Conservation (phyloP, 2,113 vertebrate genomes). For the Lamprotornis superbus region DNA sequence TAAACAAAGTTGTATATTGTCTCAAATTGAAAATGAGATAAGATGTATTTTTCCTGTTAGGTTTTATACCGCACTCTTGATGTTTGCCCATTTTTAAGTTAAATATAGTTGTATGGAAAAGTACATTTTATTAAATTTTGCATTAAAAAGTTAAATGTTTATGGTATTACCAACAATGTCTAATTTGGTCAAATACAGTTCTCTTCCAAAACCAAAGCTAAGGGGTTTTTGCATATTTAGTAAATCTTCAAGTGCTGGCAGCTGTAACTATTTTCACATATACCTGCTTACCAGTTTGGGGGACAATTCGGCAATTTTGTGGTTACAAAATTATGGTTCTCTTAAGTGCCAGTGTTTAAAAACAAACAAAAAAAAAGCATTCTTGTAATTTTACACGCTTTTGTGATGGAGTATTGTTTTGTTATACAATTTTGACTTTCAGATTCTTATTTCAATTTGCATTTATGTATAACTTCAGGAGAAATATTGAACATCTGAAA, state of each 20-base stretch:
- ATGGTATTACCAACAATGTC: slow-evolving; percentile 66
- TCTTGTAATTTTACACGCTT: slow-evolving; percentile 82
- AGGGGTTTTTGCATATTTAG: slow-evolving; percentile 64
- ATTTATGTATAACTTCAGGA: slow-evolving; percentile 82
- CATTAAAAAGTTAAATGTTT: slow-evolving; percentile 68
- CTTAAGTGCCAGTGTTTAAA: slow-evolving; percentile 81
- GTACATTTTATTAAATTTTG: slow-evolving; percentile 69
- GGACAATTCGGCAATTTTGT: slow-evolving; percentile 77
- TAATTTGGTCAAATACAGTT: slow-evolving; percentile 70
- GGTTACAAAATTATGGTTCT: slow-evolving; percentile 76
- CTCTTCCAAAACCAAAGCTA: slow-evolving; percentile 73
- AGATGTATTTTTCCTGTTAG: slow-evolving; percentile 74
- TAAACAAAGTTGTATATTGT: slow-evolving; percentile 74
- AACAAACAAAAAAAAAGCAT: slow-evolving; percentile 60
- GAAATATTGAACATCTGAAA: slow-evolving; percentile 79
- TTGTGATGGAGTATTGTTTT: slow-evolving; percentile 83
- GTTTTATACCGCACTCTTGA: slow-evolving; percentile 71
- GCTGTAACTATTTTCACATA: slow-evolving; percentile 70
- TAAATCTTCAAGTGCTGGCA: slow-evolving; percentile 70
- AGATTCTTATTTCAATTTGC: slow-evolving; percentile 82
- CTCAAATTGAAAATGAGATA: slow-evolving; percentile 73
- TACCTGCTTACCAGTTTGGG: slow-evolving; percentile 75
- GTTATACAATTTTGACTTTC: slow-evolving; percentile 82
- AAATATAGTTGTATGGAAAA: slow-evolving; percentile 67
- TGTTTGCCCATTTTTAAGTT: slow-evolving; percentile 71